Evolutionary conservation across 1,140 invertebrate species (phyloP).

Genomic region (Drosophila albomicans): DNA sequence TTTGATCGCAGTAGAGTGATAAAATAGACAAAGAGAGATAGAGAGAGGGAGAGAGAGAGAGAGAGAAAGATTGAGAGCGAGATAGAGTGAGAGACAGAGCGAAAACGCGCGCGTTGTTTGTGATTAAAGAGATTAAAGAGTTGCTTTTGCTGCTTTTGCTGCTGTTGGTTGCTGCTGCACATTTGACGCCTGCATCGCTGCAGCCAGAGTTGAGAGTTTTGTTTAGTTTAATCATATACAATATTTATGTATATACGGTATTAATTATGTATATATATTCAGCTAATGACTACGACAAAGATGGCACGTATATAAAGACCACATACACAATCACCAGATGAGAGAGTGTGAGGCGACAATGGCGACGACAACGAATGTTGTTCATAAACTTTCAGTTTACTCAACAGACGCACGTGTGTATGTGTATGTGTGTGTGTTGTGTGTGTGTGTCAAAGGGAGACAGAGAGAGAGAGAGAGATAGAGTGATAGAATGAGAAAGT

Average conservation of each 20-base stretch:
- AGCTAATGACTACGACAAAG: constrained; percentile 83
- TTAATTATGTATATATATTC: constrained; percentile 53
- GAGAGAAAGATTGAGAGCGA: not conserved
- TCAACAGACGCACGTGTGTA: constrained; percentile 30
- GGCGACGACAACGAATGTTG: constrained; percentile 61
- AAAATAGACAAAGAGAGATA: constrained; percentile 6
- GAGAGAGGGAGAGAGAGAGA: not conserved
- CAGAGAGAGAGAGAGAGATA: constrained; percentile 1
- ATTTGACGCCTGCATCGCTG: constrained; percentile 56
- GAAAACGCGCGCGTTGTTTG: constrained; percentile 6
- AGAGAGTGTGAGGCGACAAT: constrained; percentile 80
- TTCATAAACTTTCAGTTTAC: constrained; percentile 68
- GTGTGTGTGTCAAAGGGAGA: constrained; percentile 1
- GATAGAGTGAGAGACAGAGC: not conserved
- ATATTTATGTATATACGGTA: constrained; percentile 37
- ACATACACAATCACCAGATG: constrained; percentile 84
- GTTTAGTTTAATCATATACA: constrained; percentile 29
- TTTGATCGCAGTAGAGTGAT: constrained; percentile 3
- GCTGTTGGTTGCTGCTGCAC: constrained; percentile 21
- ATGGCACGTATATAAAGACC: constrained; percentile 84
- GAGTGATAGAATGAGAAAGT: constrained; percentile 1
- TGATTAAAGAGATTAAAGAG: not conserved
- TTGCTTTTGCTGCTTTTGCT: constrained; percentile 9
- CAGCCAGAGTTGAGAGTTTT: constrained; percentile 25
- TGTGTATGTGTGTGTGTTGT: constrained; percentile 23